Conservation (phyloP, 2,113 vertebrate species). For the Leucopsar rothschildi region DNA sequence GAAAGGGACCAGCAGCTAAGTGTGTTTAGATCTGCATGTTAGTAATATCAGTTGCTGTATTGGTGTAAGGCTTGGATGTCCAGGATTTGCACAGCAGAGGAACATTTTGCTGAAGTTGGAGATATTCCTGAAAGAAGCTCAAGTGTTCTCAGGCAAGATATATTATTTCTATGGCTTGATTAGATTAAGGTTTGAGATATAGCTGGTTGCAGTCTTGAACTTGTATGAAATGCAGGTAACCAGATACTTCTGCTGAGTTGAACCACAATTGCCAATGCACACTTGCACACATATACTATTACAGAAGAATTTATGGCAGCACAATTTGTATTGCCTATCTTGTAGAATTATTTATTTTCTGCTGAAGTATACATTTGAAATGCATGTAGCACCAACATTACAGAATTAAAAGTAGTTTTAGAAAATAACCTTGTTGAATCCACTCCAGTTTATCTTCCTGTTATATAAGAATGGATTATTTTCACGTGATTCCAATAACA, state of each 20-base stretch:
- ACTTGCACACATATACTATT: fast-evolving
- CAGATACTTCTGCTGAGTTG: neutral
- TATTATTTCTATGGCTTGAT: neutral
- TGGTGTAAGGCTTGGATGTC: neutral
- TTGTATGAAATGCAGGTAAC: neutral
- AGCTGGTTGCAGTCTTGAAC: neutral
- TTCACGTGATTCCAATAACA: neutral
- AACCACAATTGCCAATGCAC: neutral
- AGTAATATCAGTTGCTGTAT: neutral
- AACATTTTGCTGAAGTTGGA: neutral
- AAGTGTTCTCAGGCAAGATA: neutral
- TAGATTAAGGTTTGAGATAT: neutral
- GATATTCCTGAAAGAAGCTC: neutral
- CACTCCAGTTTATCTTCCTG: neutral
- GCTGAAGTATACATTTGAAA: neutral
- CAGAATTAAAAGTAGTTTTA: neutral
- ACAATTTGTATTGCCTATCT: neutral
- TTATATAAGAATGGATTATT: neutral
- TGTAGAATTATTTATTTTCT: neutral
- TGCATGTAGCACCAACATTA: neutral
- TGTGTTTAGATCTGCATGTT: neutral
- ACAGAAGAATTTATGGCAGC: neutral
- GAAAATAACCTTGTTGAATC: neutral
- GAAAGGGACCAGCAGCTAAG: neutral
- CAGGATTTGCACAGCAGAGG: neutral